These are phyloP conservation scores for Leuciscus waleckii DNA, from an alignment of 2,797 vertebrate species.

Conservation along the genomic window DNA sequence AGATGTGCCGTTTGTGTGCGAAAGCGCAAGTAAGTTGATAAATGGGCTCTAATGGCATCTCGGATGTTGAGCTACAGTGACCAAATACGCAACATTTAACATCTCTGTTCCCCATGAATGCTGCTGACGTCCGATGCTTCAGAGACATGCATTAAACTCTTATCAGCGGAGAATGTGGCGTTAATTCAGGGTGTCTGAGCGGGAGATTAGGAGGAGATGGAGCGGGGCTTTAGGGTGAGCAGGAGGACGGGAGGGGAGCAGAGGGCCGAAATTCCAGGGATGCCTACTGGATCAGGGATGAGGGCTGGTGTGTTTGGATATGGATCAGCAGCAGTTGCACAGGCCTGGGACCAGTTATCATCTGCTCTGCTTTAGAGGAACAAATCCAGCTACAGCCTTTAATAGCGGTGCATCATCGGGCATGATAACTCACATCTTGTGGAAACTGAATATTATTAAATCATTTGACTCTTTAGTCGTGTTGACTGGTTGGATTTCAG, in stretches of 20 bases:
- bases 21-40: slow-evolving; percentile 30
- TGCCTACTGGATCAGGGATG: slow-evolving; percentile 56
- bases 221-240: slow-evolving; percentile 51
- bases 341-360: slow-evolving; percentile 38
- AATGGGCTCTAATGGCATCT: slow-evolving; percentile 26
- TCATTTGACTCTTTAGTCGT: neutral
- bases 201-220: slow-evolving; percentile 59
- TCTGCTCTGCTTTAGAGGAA: slow-evolving; percentile 32
- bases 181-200: slow-evolving; percentile 60
- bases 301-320: slow-evolving; percentile 59
- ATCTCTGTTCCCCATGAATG: slow-evolving; percentile 46
- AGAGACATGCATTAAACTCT: slow-evolving; percentile 57
- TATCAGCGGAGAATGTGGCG: slow-evolving; percentile 60
- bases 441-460: slow-evolving; percentile 23
- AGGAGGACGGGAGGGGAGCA: slow-evolving; percentile 37
- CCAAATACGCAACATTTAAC: slow-evolving; percentile 8
- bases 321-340: slow-evolving; percentile 57
- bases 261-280: slow-evolving; percentile 43
- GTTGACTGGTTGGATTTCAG: slow-evolving; percentile 14
- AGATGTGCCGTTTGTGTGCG: neutral
- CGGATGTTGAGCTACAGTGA: slow-evolving; percentile 23
- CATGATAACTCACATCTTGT: slow-evolving; percentile 6
- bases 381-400: slow-evolving; percentile 19
- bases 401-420: slow-evolving; percentile 22
- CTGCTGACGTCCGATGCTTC: slow-evolving; percentile 44